Evolutionary conservation across 2,113 vertebrate species (phyloP).

Genomic region (Prinia subflava): DNA sequence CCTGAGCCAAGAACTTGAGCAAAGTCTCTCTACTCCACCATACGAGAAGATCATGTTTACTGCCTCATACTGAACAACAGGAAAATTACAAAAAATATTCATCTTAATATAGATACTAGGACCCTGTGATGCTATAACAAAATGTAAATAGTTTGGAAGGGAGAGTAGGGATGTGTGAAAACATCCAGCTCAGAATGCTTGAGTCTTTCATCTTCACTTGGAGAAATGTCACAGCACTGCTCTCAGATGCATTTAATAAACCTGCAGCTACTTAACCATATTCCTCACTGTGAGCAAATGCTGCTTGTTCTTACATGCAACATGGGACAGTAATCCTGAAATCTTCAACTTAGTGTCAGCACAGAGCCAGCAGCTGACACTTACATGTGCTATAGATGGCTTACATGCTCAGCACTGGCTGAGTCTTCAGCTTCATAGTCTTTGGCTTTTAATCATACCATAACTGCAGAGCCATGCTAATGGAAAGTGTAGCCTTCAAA

Average conservation of each 20-base stretch:
- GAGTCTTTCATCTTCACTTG: not conserved
- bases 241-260: not conserved
- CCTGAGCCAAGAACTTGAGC: fast-evolving
- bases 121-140: not conserved
- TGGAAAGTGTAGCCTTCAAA: not conserved
- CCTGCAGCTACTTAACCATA: not conserved
- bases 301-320: not conserved
- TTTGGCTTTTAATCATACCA: not conserved
- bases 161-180: not conserved
- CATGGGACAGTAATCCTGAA: not conserved
- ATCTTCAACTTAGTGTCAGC: not conserved
- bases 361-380: not conserved
- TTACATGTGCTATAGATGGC: not conserved
- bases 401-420: not conserved
- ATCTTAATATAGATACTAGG: not conserved
- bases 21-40: not conserved
- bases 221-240: not conserved
- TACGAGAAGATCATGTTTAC: not conserved
- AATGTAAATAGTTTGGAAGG: not conserved
- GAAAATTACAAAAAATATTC: not conserved
- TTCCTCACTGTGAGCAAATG: not conserved
- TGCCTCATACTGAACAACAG: not conserved
- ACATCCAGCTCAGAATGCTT: not conserved
- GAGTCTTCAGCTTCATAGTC: not conserved
- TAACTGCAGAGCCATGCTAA: not conserved